These are phyloP conservation scores for Alectura lathami DNA, from an alignment of 2,113 vertebrate genomes.

Conservation along the genomic window DNA sequence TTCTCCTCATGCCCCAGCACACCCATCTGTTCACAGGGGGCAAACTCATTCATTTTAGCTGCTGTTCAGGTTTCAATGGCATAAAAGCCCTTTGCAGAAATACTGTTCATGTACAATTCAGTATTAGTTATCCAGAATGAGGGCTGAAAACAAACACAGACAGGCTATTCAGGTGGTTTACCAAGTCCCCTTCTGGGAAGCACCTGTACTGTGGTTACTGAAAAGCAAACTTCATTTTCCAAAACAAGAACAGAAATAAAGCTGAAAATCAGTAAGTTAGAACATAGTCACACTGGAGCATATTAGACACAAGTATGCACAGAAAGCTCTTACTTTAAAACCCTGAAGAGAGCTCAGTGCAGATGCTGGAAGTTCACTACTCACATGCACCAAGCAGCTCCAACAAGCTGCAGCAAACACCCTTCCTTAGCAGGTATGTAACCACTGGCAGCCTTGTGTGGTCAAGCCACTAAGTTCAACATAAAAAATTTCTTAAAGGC, in stretches of 20 bases:
- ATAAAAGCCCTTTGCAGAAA: rapidly evolving
- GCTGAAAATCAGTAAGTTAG: background rate
- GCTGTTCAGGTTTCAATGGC: background rate
- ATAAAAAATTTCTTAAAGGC: background rate
- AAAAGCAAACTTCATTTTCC: background rate
- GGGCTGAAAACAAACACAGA: background rate
- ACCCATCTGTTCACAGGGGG: rapidly evolving
- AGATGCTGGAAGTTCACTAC: background rate
- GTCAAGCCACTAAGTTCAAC: too few relatives aligned
- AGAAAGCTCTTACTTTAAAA: background rate
- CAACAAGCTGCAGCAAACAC: background rate
- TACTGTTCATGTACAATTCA: background rate
- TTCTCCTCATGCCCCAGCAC: background rate
- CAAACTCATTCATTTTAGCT: background rate
- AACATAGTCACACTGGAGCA: background rate
- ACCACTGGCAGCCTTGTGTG: background rate
- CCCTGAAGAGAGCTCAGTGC: background rate
- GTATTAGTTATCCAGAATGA: background rate
- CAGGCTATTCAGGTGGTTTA: background rate
- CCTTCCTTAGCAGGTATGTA: too few relatives aligned
- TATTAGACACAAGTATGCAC: background rate
- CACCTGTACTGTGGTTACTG: background rate
- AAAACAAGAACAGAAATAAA: background rate
- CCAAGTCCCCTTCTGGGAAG: background rate
- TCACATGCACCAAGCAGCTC: background rate